Evolutionary conservation across 2,113 vertebrate species (phyloP).

Genomic region (Gasterosteus nipponicus): DNA sequence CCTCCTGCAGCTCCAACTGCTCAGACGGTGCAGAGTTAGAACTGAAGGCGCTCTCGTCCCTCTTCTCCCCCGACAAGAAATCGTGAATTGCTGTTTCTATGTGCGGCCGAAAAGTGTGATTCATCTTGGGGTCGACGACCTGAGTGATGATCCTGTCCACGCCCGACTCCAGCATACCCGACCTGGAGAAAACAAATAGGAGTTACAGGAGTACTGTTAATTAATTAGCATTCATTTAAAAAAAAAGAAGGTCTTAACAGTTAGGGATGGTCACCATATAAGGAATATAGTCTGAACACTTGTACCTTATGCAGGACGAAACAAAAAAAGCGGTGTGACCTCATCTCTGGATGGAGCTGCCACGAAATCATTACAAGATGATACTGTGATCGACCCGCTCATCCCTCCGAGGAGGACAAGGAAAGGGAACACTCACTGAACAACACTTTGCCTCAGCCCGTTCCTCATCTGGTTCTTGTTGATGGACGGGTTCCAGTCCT

Average conservation of each 20-base stretch:
- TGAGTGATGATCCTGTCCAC: slow-evolving; percentile 99
- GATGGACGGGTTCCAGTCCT: slow-evolving; percentile 96
- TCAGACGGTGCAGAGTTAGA: slow-evolving; percentile 85
- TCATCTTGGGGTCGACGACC: slow-evolving; percentile 97
- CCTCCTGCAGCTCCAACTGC: slow-evolving; percentile 85
- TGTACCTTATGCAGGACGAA: too few species aligned
- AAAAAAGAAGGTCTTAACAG: background rate
- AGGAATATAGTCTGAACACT: too few species aligned
- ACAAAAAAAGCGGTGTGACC: too few species aligned
- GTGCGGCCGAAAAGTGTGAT: slow-evolving; percentile 97
- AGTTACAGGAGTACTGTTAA: background rate
- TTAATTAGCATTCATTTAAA: background rate
- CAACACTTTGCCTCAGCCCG: slow-evolving; percentile 92
- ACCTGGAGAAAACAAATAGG: slow-evolving; percentile 74
- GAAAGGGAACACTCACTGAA: slow-evolving; percentile 86
- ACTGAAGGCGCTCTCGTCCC: slow-evolving; percentile 80
- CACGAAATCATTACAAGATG: background rate
- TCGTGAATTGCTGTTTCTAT: slow-evolving; percentile 97
- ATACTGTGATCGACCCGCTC: too few species aligned
- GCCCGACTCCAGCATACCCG: slow-evolving; percentile 97
- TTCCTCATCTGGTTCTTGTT: slow-evolving; percentile 98
- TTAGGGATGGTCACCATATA: background rate
- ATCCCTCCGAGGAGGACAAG: too few species aligned
- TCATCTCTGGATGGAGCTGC: background rate
- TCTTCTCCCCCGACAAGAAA: slow-evolving; percentile 90